Evolutionary conservation across 2,113 vertebrate genomes (phyloP), one percentile per base, ranked within the genome.

Genomic region (Pseudorasbora parva): DNA sequence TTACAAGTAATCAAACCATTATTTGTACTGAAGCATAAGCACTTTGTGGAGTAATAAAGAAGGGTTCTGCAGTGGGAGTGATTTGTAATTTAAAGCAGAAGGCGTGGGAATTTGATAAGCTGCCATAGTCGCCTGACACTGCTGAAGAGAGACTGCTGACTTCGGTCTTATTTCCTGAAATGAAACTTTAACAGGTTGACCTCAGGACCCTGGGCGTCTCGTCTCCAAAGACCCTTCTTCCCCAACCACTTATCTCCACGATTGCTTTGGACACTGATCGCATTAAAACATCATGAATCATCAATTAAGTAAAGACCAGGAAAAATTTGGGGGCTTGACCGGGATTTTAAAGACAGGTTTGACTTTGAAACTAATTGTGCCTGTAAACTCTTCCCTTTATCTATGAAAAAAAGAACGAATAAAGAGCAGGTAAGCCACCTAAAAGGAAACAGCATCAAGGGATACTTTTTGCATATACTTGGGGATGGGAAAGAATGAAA

Each of bases 181-280:
- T 88, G 84, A 89, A 91, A 92, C 88, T 91, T 86, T 87, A 89
- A 88, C 89, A 57, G 87, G 78, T 86, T 89, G 89, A 93, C 88
- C 90, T 87, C 76, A 37, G 47, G 81, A 77, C 71, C 71, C 21
- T 54, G 66, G 71, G 56, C 25, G 62, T 82, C 88, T 77, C 43
- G 66, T 88, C 87, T 87, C 82, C 76, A 17, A 85, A 88, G 82
- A 86, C 84, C 85, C 76, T 45, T 45, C 82, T 90, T 82, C 80
- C 59, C 78, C 19, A 41, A 84, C 82, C 85, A 85, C 85, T 86
- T 89, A 87, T 84, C 87, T 86, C 68, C 66, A 72, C 83, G 69
- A 89, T 86, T 91, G 87, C 87, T 83, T 82, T 86, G 82, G 88
- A 88, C 87, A 86, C 83, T 87, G 88, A 90, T 90, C 84, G 66